Evolutionary conservation across 2,113 vertebrate species (phyloP).

Genomic region (Myotis brandtii): DNA sequence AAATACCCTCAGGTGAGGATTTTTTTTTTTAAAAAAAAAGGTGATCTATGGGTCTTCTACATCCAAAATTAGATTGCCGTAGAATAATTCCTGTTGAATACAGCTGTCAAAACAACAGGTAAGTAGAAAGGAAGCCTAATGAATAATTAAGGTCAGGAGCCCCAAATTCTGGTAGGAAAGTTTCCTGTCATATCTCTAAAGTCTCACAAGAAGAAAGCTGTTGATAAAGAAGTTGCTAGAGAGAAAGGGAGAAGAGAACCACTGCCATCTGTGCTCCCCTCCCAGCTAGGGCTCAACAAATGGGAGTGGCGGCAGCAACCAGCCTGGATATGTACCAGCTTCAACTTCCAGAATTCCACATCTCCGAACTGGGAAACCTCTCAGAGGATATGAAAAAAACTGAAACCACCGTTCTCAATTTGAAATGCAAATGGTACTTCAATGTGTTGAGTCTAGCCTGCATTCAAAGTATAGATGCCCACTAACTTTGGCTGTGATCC

Average conservation of each 20-base stretch:
- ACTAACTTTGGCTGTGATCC: background rate
- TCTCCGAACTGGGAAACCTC: background rate
- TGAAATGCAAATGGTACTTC: background rate
- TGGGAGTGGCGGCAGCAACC: background rate
- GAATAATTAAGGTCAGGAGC: background rate
- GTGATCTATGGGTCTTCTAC: background rate
- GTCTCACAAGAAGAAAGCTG: background rate
- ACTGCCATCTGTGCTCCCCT: background rate
- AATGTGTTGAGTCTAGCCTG: background rate
- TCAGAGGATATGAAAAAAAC: background rate
- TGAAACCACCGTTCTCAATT: background rate
- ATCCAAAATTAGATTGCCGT: background rate
- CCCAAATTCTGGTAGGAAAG: background rate
- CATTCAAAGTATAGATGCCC: background rate
- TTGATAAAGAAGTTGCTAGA: background rate
- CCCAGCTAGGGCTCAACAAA: background rate
- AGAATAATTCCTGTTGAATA: slow-evolving; percentile 5
- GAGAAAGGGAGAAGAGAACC: background rate
- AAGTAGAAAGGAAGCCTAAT: background rate
- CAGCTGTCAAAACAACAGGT: background rate
- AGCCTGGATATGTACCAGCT: background rate
- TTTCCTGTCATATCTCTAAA: background rate
- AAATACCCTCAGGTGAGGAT: no score
- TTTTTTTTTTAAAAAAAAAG: no score
- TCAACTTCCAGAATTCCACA: background rate